Evolutionary conservation across 1,140 invertebrate species (phyloP).

Genomic region (Drosophila nebulosa): DNA sequence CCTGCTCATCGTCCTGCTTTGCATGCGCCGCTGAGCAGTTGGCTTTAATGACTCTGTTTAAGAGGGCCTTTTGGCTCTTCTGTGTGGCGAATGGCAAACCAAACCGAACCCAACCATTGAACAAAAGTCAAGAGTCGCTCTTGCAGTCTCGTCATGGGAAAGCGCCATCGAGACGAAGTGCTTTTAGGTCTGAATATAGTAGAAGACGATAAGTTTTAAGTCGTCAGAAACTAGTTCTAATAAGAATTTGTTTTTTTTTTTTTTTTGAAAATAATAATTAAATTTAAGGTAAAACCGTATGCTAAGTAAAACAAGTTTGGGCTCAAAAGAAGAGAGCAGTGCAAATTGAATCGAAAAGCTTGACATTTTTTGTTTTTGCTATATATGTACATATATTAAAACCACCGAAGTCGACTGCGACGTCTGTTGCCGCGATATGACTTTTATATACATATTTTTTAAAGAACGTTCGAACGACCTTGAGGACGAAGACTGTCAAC

Average conservation of each 20-base stretch:
- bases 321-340: not conserved
- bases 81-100: conserved; percentile 17
- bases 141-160: conserved; percentile 23
- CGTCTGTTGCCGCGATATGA: not conserved
- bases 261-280: not conserved
- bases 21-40: conserved; percentile 31
- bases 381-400: not conserved
- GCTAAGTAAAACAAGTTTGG: not conserved
- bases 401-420: not conserved
- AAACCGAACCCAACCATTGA: conserved; percentile 1
- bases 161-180: conserved; percentile 11
- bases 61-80: conserved; percentile 13
- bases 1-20: conserved; percentile 13
- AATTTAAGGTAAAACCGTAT: not conserved
- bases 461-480: conserved; percentile 47
- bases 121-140: not conserved
- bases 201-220: conserved; percentile 1
- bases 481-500: conserved; percentile 30
- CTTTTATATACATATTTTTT: conserved; percentile 16
- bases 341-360: not conserved
- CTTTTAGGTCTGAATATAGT: not conserved
- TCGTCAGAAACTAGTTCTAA: conserved; percentile 21
- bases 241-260: too few species aligned
- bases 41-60: conserved; percentile 44
- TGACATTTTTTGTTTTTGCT: too few species aligned